These are phyloP conservation scores for Deroplatys truncata DNA, from an alignment of 2,888 invertebrate genomes.

Conservation along the genomic window DNA sequence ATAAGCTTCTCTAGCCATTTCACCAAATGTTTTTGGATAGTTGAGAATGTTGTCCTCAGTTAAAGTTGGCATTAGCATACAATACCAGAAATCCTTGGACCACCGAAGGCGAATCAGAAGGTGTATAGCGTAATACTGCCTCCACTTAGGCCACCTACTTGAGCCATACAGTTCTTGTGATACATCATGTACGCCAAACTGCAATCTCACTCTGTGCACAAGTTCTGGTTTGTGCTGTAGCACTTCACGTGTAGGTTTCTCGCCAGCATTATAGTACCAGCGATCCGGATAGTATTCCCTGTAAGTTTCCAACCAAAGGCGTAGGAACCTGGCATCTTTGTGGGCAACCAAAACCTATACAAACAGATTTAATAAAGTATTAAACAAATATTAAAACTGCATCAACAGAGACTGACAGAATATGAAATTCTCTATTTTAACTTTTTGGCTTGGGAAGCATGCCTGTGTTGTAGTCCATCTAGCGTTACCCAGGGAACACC, in stretches of 20 bases:
- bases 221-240: conserved; percentile 5
- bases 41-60: not conserved
- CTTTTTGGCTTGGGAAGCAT: no score
- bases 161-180: not conserved
- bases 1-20: conserved; percentile 6
- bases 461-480: no score
- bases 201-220: not conserved
- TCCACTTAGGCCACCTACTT: not conserved
- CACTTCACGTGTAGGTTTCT: conserved; percentile 4
- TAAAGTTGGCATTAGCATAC: not conserved
- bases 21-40: conserved; percentile 3
- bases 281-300: not conserved
- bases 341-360: not conserved
- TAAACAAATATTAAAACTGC: not conserved
- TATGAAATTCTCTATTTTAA: no score
- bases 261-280: conserved; percentile 6
- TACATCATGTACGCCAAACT: conserved; percentile 1
- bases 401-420: no score
- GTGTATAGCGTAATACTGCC: not conserved
- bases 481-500: no score
- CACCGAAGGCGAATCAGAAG: not conserved
- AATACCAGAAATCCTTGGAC: not conserved
- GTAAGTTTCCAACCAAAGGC: conserved; percentile 10
- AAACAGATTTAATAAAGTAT: not conserved
- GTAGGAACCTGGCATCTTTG: conserved; percentile 2